These are phyloP conservation scores for Drosophila melanosoma DNA, from an alignment of 2,888 invertebrate species.

Conservation along the genomic window DNA sequence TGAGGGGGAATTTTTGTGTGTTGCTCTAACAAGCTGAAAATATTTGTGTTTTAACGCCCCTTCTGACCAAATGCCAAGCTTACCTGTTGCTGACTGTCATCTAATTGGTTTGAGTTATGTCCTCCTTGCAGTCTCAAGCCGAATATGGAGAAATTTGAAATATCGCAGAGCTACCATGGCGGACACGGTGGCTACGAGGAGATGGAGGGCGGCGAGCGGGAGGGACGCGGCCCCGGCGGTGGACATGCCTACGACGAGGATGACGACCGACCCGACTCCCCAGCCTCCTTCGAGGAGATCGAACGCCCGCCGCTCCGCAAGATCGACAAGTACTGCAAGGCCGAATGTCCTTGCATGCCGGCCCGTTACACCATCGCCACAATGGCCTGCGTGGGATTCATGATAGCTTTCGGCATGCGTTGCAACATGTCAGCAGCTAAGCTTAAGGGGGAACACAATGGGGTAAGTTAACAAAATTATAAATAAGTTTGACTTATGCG, in stretches of 20 bases:
- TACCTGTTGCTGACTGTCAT: conserved; percentile 48
- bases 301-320: conserved; percentile 93
- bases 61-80: conserved; percentile 23
- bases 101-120: conserved; percentile 75
- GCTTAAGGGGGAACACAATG: conserved; percentile 89
- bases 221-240: conserved; percentile 82
- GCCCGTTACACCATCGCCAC: conserved; percentile 95
- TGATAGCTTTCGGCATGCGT: conserved; percentile 98
- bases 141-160: conserved; percentile 82
- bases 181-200: conserved; percentile 84
- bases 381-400: conserved; percentile 94
- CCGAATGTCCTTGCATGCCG: conserved; percentile 93
- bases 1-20: conserved; percentile 40
- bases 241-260: conserved; percentile 85
- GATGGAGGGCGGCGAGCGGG: conserved; percentile 82
- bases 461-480: conserved; percentile 85
- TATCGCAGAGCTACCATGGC: conserved; percentile 83
- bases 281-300: conserved; percentile 92
- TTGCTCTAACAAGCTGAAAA: conserved; percentile 79
- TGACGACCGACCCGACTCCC: conserved; percentile 88
- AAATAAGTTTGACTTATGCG: neutral
- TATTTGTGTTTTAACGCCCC: conserved; percentile 79
- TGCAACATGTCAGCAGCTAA: conserved; percentile 99
- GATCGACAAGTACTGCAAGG: conserved; percentile 94
- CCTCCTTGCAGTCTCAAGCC: conserved; percentile 73